Conservation (phyloP, 1,140 invertebrate species). For the Drosophila simulans region DNA sequence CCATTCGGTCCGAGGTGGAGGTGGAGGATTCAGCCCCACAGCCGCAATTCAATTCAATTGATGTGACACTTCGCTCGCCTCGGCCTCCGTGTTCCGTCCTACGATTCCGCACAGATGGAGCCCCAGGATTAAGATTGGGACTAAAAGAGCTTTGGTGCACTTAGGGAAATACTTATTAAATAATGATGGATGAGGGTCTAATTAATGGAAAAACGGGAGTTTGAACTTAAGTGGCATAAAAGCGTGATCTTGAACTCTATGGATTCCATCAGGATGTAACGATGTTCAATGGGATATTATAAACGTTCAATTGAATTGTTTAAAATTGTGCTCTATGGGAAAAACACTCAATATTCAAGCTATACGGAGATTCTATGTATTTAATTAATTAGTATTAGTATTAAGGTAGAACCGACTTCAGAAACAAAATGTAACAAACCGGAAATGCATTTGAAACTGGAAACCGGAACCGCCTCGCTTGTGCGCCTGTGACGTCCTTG, state of each 20-base stretch:
- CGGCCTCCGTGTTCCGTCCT: slow-evolving; percentile 5
- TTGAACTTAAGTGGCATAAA: no score
- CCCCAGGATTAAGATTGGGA: not conserved
- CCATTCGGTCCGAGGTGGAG: not conserved
- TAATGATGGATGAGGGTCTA: not conserved
- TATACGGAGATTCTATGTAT: no score
- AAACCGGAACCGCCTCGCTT: slow-evolving; percentile 29
- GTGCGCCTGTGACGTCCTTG: slow-evolving; percentile 1
- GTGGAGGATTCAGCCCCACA: not conserved
- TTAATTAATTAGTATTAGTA: no score
- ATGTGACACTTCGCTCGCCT: slow-evolving; percentile 32
- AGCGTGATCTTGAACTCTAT: no score
- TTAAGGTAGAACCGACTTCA: no score
- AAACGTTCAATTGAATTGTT: no score
- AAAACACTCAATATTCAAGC: no score
- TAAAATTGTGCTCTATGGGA: no score
- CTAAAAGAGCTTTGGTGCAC: slow-evolving; percentile 1
- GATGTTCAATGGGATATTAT: no score
- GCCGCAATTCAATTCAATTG: slow-evolving; percentile 55
- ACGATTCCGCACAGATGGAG: slow-evolving; percentile 6
- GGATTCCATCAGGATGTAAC: no score
- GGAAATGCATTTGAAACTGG: not conserved
- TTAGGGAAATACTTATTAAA: not conserved
- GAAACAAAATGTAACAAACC: no score
- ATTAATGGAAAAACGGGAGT: no score